Percentiles rank a stretch among this genome's conserved stretches.
Evolutionary conservation across 1,140 invertebrate species (phyloP).

Genomic region (Zophobas morio): DNA sequence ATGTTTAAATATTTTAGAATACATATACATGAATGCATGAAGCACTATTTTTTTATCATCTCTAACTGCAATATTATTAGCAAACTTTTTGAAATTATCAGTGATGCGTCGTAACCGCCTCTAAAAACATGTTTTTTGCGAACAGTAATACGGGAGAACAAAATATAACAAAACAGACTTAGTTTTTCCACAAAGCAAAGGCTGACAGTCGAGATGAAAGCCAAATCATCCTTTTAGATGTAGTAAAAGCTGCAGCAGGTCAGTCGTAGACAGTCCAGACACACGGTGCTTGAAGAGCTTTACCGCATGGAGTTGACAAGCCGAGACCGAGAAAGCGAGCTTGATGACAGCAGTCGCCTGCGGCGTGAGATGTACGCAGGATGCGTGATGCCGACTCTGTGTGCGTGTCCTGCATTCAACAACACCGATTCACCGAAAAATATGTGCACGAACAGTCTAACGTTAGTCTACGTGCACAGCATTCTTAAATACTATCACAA

Average conservation of each 20-base stretch:
- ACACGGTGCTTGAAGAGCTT: slow-evolving; percentile 20
- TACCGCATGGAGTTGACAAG: slow-evolving; percentile 42
- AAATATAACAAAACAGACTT: slow-evolving; percentile 4
- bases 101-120: too few species aligned
- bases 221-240: slow-evolving; percentile 23
- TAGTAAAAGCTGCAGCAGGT: slow-evolving; percentile 19
- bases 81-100: too few species aligned
- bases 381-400: slow-evolving; percentile 46
- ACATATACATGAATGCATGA: too few species aligned
- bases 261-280: slow-evolving; percentile 3
- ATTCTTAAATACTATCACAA: slow-evolving; percentile 18
- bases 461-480: slow-evolving; percentile 46
- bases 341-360: slow-evolving; percentile 50
- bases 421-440: slow-evolving; percentile 47
- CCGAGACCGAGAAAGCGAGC: slow-evolving; percentile 30
- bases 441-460: slow-evolving; percentile 52
- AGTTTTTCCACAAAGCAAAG: slow-evolving; percentile 4
- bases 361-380: slow-evolving; percentile 47
- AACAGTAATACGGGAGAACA: background rate
- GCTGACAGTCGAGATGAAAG: slow-evolving; percentile 30
- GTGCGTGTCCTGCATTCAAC: slow-evolving; percentile 51
- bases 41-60: too few species aligned
- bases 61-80: too few species aligned
- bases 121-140: background rate
- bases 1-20: too few species aligned